These are phyloP conservation scores for Melanaphis sacchari DNA, from an alignment of 1,140 invertebrate genomes.

Conservation along the genomic window DNA sequence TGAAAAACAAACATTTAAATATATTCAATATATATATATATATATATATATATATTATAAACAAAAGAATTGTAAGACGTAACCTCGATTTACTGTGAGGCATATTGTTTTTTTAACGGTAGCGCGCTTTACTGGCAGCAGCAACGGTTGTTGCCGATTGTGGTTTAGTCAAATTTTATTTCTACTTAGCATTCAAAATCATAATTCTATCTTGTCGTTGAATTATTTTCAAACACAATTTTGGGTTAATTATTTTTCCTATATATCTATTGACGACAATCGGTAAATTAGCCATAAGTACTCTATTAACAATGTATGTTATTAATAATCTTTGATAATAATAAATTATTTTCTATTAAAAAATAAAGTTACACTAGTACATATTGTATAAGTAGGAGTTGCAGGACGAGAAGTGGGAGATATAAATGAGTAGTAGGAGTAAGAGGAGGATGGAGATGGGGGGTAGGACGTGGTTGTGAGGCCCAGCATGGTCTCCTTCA, in stretches of 20 bases:
- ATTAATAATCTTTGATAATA: neutral
- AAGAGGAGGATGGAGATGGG: too few relatives aligned
- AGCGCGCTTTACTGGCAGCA: neutral
- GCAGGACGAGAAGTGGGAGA: neutral
- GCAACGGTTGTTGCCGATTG: neutral
- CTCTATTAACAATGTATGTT: neutral
- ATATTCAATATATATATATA: too few relatives aligned
- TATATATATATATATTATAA: too few relatives aligned
- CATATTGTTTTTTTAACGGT: neutral
- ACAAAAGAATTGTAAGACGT: neutral
- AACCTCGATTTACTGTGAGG: neutral
- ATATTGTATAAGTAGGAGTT: neutral
- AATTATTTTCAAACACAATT: neutral
- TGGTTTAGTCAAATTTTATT: neutral
- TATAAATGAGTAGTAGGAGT: neutral
- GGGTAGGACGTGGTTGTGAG: neutral
- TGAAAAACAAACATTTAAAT: neutral
- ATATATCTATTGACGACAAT: neutral
- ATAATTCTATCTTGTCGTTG: neutral
- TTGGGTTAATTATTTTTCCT: neutral
- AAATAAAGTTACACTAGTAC: neutral
- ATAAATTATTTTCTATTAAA: conserved; percentile 38
- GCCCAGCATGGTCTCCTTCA: conserved; percentile 37
- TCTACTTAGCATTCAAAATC: neutral
- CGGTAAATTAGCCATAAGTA: neutral